A percentile compares a stretch with the other conserved stretches of the same genome.
Evolutionary conservation across 2,113 vertebrate species (phyloP).

Genomic region (Desmodus rotundus): DNA sequence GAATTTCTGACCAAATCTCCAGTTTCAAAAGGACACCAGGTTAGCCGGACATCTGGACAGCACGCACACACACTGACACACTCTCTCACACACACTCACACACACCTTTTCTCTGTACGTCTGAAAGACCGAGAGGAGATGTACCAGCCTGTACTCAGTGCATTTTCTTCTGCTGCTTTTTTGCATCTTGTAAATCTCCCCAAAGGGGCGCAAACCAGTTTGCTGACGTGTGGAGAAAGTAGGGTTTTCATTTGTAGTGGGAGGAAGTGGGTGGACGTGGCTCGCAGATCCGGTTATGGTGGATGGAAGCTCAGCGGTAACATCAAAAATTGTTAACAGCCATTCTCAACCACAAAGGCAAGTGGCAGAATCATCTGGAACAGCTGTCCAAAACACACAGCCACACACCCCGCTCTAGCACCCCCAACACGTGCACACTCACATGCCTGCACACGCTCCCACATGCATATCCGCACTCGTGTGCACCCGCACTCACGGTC

Average conservation of each 20-base stretch:
- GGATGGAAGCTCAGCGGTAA: not conserved
- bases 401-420: no score
- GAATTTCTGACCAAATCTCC: accelerated
- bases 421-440: no score
- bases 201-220: not conserved
- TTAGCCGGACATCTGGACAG: not conserved
- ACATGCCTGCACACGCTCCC: accelerated
- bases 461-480: no score
- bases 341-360: not conserved
- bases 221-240: not conserved
- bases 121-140: not conserved
- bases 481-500: no score
- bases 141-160: not conserved
- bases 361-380: not conserved
- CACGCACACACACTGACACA: no score
- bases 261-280: not conserved
- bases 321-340: not conserved
- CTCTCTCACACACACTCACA: not conserved
- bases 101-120: not conserved
- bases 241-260: not conserved
- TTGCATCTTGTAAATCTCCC: not conserved
- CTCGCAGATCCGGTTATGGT: not conserved
- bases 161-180: not conserved
- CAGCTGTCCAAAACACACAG: not conserved
- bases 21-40: not conserved